phyloP scores from a whole-genome alignment of 1,140 invertebrate genomes.

The Cydia pomonella region DNA sequence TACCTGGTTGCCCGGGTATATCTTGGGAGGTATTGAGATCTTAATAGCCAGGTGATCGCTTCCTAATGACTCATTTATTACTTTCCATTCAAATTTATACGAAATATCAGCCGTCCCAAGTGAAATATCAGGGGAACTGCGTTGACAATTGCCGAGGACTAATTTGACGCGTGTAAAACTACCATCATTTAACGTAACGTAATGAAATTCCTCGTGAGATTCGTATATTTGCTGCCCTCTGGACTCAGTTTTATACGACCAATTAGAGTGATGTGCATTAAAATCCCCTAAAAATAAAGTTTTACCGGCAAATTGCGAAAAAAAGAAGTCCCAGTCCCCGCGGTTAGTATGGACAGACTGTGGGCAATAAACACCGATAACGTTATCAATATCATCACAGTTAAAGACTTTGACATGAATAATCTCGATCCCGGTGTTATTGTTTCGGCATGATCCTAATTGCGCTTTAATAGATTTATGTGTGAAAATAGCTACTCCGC shows the following conservation, averaged over 20 bases:
- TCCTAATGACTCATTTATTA: conserved; percentile 18
- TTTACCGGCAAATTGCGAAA: not conserved
- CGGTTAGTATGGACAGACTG: not conserved
- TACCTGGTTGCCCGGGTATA: no score
- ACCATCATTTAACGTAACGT: conserved; percentile 20
- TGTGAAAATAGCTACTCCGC: not conserved
- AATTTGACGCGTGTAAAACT: conserved; percentile 10
- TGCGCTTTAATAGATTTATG: not conserved
- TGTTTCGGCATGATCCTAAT: not conserved
- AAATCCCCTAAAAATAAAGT: not conserved
- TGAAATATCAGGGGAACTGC: conserved; percentile 28
- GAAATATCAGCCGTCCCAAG: conserved; percentile 16
- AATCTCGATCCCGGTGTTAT: not conserved
- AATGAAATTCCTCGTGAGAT: not conserved
- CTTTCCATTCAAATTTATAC: not conserved
- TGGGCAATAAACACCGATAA: conserved; percentile 12
- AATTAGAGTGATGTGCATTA: not conserved
- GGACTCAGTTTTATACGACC: conserved; percentile 6
- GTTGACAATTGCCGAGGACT: conserved; percentile 9
- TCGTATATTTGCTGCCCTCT: not conserved
- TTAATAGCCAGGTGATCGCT: conserved; percentile 30
- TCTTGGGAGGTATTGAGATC: not conserved
- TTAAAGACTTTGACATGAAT: not conserved
- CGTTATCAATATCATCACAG: not conserved
- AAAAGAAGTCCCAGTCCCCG: not conserved